These are phyloP conservation scores for Nibea coibor DNA, from an alignment of 2,113 vertebrate species.

Conservation along the genomic window DNA sequence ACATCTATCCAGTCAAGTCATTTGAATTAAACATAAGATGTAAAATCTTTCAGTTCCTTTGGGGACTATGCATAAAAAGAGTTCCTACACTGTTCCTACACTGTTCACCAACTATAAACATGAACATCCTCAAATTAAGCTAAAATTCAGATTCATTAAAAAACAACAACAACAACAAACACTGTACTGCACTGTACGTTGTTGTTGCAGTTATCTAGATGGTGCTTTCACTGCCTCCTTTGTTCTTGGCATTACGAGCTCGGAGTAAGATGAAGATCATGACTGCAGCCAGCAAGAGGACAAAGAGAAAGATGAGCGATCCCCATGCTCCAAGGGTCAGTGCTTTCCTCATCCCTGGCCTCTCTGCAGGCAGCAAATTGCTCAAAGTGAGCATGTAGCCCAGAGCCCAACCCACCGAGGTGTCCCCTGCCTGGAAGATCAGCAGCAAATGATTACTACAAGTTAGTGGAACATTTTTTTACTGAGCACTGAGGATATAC, in stretches of 20 bases:
- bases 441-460: background rate
- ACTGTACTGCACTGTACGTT: background rate
- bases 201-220: slow-evolving; percentile 58
- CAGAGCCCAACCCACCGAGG: slow-evolving; percentile 90
- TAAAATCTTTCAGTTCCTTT: background rate
- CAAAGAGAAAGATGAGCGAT: slow-evolving; percentile 76
- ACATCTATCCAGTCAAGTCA: background rate
- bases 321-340: slow-evolving; percentile 81
- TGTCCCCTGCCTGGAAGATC: slow-evolving; percentile 80
- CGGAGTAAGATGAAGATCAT: slow-evolving; percentile 54
- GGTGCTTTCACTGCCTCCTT: slow-evolving; percentile 47
- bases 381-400: slow-evolving; percentile 95
- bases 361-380: slow-evolving; percentile 85
- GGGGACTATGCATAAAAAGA: background rate
- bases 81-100: background rate
- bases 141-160: slow-evolving; percentile 4
- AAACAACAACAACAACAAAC: background rate
- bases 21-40: background rate
- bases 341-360: slow-evolving; percentile 60
- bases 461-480: background rate
- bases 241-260: slow-evolving; percentile 37
- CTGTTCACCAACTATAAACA: background rate
- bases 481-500: too few species aligned
- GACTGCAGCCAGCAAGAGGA: slow-evolving; percentile 59
- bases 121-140: background rate